Conservation (phyloP, 2,797 vertebrate species). For the Amniataba percoides region DNA sequence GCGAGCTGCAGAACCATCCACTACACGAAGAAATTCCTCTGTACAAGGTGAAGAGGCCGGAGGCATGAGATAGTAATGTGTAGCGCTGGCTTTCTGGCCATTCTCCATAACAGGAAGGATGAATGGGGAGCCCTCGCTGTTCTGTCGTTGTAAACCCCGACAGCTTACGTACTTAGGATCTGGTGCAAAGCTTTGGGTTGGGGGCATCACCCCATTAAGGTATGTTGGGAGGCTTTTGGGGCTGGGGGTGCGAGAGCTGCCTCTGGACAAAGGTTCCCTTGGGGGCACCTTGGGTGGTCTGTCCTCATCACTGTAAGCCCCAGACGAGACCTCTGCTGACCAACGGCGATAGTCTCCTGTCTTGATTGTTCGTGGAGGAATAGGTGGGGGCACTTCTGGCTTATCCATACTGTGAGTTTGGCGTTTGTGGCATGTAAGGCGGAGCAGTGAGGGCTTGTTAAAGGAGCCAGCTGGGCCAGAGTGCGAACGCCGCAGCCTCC, state of each 20-base stretch:
- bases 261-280: constrained; percentile 89
- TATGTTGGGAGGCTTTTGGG: constrained; percentile 95
- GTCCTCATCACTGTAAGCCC: constrained; percentile 93
- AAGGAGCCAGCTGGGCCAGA: constrained; percentile 96
- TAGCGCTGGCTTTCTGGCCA: constrained; percentile 92
- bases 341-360: constrained; percentile 91
- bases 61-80: constrained; percentile 96
- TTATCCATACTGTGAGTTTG: constrained; percentile 86
- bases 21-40: constrained; percentile 87
- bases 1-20: constrained; percentile 79
- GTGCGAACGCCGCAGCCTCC: constrained; percentile 91
- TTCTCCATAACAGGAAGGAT: constrained; percentile 96
- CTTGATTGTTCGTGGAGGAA: constrained; percentile 91
- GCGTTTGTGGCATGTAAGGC: constrained; percentile 82
- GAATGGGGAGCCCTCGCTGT: constrained; percentile 93
- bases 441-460: constrained; percentile 88
- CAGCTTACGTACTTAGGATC: constrained; percentile 95
- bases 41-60: constrained; percentile 85
- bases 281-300: constrained; percentile 95
- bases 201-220: constrained; percentile 95
- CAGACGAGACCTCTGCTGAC: constrained; percentile 95
- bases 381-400: constrained; percentile 93
- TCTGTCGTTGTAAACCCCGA: constrained; percentile 93
- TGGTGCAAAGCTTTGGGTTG: constrained; percentile 97
- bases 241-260: constrained; percentile 92